Base-by-base conservation (phyloP, 2,888 invertebrate genomes). In the Meghimatium bilineatum region DNA sequence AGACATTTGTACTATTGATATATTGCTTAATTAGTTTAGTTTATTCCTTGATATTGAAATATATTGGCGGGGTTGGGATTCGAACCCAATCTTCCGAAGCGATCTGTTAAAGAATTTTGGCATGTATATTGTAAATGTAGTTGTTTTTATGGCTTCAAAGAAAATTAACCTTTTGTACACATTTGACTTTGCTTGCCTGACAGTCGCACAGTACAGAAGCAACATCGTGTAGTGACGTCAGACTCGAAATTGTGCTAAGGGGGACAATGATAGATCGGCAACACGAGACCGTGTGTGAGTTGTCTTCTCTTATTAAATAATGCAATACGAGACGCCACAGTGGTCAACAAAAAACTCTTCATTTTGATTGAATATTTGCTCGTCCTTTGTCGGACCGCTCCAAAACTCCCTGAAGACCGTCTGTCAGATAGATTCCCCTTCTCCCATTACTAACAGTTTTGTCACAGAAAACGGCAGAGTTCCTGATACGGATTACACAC, bases 311-410 rank as follows among this genome's bases (percentile, higher is more conserved):
- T 67, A 67, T 67, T 67, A 20, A 67, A 67, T 67, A 67, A 67
- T 34, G 34, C 34, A 67, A 67, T 67, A 67, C 17, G 67, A 67
- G 32, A 67, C 23, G 67, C 34, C 67, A 34, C 17, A 17, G 12
- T 67, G 8, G 67, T 17, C 32, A 67, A 67, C 66, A 67, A 20
- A 67, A 56, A 67, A 32, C 8, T 66, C 66, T 34, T 32, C 67
- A 17, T 67, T 67, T 32, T 34, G 67, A 67, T 67, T 67, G 67
- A 67, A 67, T 67, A 67, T 67, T 34, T 67, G 67, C 67, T 29
- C 34, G 67, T 67, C 23, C 34, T 34, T 32, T 67, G 67, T 67
- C 34, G 34, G 34, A 67, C 67, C 32, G 67, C 23, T 34, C 8
- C 17, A 10, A 34, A 20, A 67, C 34, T 34, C 67, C 67, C 17